Evolutionary conservation across 2,888 invertebrate genomes (phyloP).

Genomic region (Leucoma salicis): DNA sequence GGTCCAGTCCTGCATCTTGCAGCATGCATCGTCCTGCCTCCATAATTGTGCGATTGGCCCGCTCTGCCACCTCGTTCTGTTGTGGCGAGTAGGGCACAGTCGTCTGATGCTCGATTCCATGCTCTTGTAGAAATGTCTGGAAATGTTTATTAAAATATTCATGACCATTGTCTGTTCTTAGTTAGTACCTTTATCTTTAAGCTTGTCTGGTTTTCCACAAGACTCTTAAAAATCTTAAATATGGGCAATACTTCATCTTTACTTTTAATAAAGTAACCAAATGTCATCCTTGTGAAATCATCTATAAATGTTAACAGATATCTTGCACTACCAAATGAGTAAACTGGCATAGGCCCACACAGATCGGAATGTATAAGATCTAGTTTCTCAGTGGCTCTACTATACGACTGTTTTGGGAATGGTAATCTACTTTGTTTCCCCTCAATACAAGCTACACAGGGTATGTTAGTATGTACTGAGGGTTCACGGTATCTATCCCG

Average conservation of each 20-base stretch:
- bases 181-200: background rate
- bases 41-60: slow-evolving; percentile 5
- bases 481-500: no score
- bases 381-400: slow-evolving; percentile 3
- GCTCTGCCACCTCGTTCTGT: slow-evolving; percentile 10
- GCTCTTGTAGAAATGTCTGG: background rate
- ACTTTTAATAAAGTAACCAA: slow-evolving; percentile 1
- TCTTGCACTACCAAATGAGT: slow-evolving; percentile 7
- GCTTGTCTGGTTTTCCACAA: background rate
- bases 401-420: slow-evolving; percentile 12
- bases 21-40: slow-evolving; percentile 7
- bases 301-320: slow-evolving; percentile 10
- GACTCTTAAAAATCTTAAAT: background rate
- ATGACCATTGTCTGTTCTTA: slow-evolving; percentile 1
- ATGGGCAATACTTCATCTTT: background rate
- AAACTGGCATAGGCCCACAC: slow-evolving; percentile 16
- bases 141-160: background rate
- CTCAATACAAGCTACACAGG: slow-evolving; percentile 14
- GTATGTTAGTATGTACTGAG: no score
- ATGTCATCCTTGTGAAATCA: slow-evolving; percentile 2
- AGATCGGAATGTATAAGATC: slow-evolving; percentile 18
- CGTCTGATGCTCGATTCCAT: slow-evolving; percentile 10
- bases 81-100: slow-evolving; percentile 1
- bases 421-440: slow-evolving; percentile 27
- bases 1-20: background rate